Evolutionary conservation across 2,888 invertebrate species (phyloP).

Genomic region (Malacosoma neustria): DNA sequence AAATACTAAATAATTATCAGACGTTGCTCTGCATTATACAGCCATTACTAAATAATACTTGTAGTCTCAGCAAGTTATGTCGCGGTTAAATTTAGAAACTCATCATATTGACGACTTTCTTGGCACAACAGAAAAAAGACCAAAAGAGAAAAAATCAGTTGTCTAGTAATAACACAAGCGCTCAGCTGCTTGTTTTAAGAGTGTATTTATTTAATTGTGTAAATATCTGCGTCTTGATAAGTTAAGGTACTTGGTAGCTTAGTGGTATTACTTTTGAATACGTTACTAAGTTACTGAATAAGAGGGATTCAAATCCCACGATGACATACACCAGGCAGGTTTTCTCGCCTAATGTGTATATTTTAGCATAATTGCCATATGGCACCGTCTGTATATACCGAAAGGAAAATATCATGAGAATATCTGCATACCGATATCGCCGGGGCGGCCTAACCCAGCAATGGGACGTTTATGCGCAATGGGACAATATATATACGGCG

Average conservation of each 20-base stretch:
- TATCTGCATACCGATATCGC: too few species aligned
- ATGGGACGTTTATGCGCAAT: too few species aligned
- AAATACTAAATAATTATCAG: conserved; percentile 12
- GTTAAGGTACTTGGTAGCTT: background rate
- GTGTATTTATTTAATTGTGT: too few species aligned
- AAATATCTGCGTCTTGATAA: background rate
- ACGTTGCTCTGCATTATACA: conserved; percentile 13
- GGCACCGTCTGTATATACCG: too few species aligned
- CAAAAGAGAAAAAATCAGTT: background rate
- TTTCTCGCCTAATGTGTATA: too few species aligned
- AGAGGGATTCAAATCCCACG: too few species aligned
- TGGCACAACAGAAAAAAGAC: background rate
- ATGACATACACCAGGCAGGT: too few species aligned
- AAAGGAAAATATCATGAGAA: background rate
- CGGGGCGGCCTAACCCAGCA: too few species aligned
- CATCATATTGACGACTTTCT: background rate
- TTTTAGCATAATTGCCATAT: too few species aligned
- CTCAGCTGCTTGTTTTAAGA: too few species aligned
- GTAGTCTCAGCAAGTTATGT: background rate
- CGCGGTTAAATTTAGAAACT: background rate
- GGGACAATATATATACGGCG: too few species aligned
- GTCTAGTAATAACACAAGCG: background rate
- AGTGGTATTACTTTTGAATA: background rate
- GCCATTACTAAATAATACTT: conserved; percentile 14
- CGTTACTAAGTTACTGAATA: too few species aligned